phyloP scores from a whole-genome alignment of 2,113 vertebrate species.

The Aplodontia rufa region DNA sequence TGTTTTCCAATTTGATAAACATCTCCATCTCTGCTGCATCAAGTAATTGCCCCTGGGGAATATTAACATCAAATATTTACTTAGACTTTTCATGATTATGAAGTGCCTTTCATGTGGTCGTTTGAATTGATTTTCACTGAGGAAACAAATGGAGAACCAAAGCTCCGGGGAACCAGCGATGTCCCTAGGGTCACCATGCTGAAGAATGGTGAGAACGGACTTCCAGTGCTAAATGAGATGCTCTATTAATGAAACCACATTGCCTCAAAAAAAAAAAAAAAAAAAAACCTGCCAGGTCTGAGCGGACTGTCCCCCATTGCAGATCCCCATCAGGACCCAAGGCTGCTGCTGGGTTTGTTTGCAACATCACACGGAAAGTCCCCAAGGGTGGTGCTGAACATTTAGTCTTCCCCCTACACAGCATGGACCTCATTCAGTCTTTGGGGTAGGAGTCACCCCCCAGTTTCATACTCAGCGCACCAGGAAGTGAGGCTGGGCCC shows the following conservation, averaged over 20 bases:
- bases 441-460: neutral
- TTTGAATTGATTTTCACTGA: neutral
- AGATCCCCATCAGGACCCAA: neutral
- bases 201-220: neutral
- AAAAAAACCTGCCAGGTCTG: neutral
- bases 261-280: neutral
- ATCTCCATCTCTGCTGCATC: neutral
- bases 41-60: neutral
- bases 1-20: neutral
- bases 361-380: neutral
- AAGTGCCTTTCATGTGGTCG: neutral
- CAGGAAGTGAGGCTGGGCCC: neutral
- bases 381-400: rapidly evolving
- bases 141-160: neutral
- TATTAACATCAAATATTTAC: neutral
- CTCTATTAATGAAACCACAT: neutral
- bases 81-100: neutral
- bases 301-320: neutral
- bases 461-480: neutral
- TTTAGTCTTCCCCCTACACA: neutral
- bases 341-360: neutral
- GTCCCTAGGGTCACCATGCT: neutral
- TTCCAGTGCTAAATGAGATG: neutral
- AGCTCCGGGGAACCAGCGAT: neutral
- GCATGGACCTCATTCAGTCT: neutral